phyloP scores from a whole-genome alignment of 2,113 vertebrate genomes.

The Oophaga pumilio region DNA sequence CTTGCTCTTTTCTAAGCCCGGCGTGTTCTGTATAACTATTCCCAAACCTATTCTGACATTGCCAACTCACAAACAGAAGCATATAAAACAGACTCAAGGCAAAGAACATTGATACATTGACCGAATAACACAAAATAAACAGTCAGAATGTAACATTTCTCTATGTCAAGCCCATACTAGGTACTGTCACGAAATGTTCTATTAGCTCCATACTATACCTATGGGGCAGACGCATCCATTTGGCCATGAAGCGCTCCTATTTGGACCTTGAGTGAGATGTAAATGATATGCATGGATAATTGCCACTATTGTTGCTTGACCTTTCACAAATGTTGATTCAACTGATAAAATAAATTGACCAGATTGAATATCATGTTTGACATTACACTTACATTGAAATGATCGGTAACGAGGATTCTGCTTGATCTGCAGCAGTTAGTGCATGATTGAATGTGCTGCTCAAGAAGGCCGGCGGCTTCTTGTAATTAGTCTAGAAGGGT shows the following conservation, averaged over 20 bases:
- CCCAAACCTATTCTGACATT: slow-evolving; percentile 30
- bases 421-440: background rate
- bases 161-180: background rate
- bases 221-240: background rate
- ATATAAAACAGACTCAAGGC: slow-evolving; percentile 1
- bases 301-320: slow-evolving; percentile 48
- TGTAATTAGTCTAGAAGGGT: background rate
- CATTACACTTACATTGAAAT: slow-evolving; percentile 35
- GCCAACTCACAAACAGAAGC: slow-evolving; percentile 28
- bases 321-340: slow-evolving; percentile 52
- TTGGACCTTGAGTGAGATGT: background rate
- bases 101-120: slow-evolving; percentile 29
- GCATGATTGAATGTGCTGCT: background rate
- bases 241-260: slow-evolving; percentile 6
- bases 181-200: background rate
- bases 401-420: slow-evolving; percentile 24
- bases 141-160: background rate
- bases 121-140: slow-evolving; percentile 13
- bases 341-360: slow-evolving; percentile 53
- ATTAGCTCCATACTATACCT: background rate
- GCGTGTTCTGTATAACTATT: slow-evolving; percentile 20
- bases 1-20: slow-evolving; percentile 1
- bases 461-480: background rate
- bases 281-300: slow-evolving; percentile 57
- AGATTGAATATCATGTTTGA: slow-evolving; percentile 48